Evolutionary conservation across 1,140 invertebrate species (phyloP).

Genomic region (Scylla paramamosain): DNA sequence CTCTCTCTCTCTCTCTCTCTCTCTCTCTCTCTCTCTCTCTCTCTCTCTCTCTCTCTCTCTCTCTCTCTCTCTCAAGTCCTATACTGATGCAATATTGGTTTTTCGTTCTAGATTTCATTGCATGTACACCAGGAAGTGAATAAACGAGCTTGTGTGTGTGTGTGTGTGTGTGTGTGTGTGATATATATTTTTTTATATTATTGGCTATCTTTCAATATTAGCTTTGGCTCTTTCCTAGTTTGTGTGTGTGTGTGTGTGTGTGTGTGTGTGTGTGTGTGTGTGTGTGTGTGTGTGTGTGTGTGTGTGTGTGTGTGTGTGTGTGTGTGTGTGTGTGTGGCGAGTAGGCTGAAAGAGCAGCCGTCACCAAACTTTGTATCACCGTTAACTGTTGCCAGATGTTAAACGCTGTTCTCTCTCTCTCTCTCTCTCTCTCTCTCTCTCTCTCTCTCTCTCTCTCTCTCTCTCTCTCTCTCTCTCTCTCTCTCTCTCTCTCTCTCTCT

Average conservation of each 20-base stretch:
- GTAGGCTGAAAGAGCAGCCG: not conserved
- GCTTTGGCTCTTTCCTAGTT: too few species aligned
- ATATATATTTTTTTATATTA: not conserved
- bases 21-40: too few species aligned
- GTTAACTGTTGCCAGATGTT: slow-evolving; percentile 15
- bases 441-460: not conserved
- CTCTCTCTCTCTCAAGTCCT: too few species aligned
- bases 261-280: too few species aligned
- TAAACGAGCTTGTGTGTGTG: not conserved
- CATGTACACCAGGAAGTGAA: not conserved
- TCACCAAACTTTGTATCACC: too few species aligned
- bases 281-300: too few species aligned
- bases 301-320: slow-evolving; percentile 47
- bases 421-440: not conserved
- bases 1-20: too few species aligned
- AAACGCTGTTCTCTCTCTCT: not conserved
- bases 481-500: too few species aligned
- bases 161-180: slow-evolving; percentile 52
- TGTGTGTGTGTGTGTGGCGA: slow-evolving; percentile 35
- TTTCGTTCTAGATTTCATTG: not conserved
- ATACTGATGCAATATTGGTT: too few species aligned
- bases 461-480: not conserved
- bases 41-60: too few species aligned
- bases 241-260: too few species aligned
- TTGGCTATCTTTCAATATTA: too few species aligned